Evolutionary conservation across 1,140 invertebrate species (phyloP).

Genomic region (Venustaconcha ellipsiformis): DNA sequence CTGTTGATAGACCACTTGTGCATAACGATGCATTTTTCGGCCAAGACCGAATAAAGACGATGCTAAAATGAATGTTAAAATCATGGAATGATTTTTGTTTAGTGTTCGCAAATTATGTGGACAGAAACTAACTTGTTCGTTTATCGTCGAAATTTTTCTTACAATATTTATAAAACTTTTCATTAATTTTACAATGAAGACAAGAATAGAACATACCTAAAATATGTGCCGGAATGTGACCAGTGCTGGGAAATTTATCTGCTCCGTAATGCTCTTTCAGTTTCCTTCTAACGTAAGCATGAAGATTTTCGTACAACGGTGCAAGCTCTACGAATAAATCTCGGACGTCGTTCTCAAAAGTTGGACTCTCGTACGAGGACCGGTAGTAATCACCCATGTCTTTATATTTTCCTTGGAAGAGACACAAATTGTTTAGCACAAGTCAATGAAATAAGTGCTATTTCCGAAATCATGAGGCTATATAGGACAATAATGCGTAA

Average conservation of each 20-base stretch:
- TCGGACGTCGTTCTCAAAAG: not conserved
- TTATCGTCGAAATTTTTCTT: too few species aligned
- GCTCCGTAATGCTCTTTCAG: constrained; percentile 2
- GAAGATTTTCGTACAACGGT: constrained; percentile 12
- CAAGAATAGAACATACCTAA: constrained; percentile 12
- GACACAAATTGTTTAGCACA: not conserved
- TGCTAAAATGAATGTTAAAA: too few species aligned
- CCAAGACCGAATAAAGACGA: not conserved
- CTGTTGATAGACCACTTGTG: too few species aligned
- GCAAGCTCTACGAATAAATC: constrained; percentile 1
- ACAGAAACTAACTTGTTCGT: not conserved
- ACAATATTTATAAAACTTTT: not conserved
- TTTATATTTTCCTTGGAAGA: not conserved
- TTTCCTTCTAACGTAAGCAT: constrained; percentile 4
- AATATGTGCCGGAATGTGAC: constrained; percentile 24
- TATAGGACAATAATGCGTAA: too few species aligned
- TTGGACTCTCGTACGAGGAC: constrained; percentile 4
- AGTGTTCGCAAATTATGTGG: not conserved
- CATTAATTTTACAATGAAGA: too few species aligned
- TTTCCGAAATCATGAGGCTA: too few species aligned
- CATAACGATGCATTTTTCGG: too few species aligned
- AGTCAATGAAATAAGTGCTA: too few species aligned
- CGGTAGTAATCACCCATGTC: constrained; percentile 11
- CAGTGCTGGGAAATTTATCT: constrained; percentile 8
- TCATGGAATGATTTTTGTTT: too few species aligned